Evolutionary conservation across 2,797 vertebrate species (phyloP).

Genomic region (Gymnodraco acuticeps): DNA sequence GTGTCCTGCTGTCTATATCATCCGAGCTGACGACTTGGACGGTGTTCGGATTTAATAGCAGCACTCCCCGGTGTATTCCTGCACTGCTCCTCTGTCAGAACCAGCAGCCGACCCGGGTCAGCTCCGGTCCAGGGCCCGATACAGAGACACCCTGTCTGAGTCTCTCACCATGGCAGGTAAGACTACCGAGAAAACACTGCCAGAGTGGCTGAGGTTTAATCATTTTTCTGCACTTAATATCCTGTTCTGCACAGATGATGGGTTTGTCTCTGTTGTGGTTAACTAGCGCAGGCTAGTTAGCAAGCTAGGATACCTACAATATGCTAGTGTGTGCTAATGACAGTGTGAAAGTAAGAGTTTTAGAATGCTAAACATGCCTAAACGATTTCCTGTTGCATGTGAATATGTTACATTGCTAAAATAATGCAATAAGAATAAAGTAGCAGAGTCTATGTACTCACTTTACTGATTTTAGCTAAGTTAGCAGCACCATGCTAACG

Average conservation of each 20-base stretch:
- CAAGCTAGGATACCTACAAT: conserved; percentile 52
- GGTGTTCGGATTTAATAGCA: not conserved
- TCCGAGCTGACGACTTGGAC: not conserved
- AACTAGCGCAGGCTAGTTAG: conserved; percentile 57
- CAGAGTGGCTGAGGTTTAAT: not conserved
- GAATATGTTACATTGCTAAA: fast-evolving
- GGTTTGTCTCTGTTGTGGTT: conserved; percentile 31
- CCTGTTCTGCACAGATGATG: not conserved
- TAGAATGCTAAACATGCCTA: not conserved
- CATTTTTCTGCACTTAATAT: too few relatives aligned
- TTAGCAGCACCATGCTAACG: conserved; percentile 68
- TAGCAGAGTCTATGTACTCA: not conserved
- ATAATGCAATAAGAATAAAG: not conserved
- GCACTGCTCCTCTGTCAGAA: conserved; percentile 59
- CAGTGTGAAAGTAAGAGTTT: conserved; percentile 29
- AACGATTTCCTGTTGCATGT: not conserved
- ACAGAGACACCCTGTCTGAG: conserved; percentile 46
- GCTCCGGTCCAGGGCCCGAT: conserved; percentile 67
- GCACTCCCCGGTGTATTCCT: conserved; percentile 40
- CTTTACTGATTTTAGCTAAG: not conserved
- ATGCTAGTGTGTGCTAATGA: conserved; percentile 36
- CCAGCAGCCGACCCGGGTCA: conserved; percentile 67
- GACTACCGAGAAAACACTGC: not conserved
- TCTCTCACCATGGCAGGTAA: conserved; percentile 83
- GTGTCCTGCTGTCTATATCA: not conserved